Base-by-base conservation (phyloP, 2,888 invertebrate genomes). In the Buathra laborator region DNA sequence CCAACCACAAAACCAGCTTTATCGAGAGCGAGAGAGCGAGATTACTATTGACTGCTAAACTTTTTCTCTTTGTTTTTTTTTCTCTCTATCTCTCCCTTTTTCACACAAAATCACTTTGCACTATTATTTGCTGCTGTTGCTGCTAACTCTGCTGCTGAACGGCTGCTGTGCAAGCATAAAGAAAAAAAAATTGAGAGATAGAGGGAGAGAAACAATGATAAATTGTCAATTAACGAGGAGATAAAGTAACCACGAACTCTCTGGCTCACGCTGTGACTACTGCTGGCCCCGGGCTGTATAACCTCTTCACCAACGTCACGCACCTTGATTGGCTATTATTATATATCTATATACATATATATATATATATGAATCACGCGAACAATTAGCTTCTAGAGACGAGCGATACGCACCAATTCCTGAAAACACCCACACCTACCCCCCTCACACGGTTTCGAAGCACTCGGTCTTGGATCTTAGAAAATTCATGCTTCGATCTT, bases 381-480 rank as follows among this genome's bases (percentile, higher is more conserved):
- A 90, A 89, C 56, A 89, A 88, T 89, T 93, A 93, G 93, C 93
- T 93, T 93, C 91, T 93, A 93, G 93, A 92, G 91, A 92, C 90
- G 91, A 92, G 90, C 91, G 92, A 92, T 91, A 87, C 89, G 90
- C 93, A 93, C 93, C 89, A 90, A 88, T 84, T 78, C 79, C 72
- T 82, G 70, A 62, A 83, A 80, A 70, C 79, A 77, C 67, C 67
- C 82, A 84, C 87, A 83, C 86, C 86, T 79, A 80, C 86, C 87
- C 87, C 86, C 78, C 72, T 87, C 81, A 84, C 81, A 78, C 80
- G 83, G 83, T 67, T 74, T 85, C 81, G 66, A 79, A 70, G 37
- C 66, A 86, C 51, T 87, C 84, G 86, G 83, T 86, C 83, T 72
- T 83, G 86, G 56, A 84, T 87, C 86, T 77, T 68, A 56, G 56